Evolutionary conservation across 2,797 vertebrate species (phyloP).

Genomic region (Mastacembelus armatus): DNA sequence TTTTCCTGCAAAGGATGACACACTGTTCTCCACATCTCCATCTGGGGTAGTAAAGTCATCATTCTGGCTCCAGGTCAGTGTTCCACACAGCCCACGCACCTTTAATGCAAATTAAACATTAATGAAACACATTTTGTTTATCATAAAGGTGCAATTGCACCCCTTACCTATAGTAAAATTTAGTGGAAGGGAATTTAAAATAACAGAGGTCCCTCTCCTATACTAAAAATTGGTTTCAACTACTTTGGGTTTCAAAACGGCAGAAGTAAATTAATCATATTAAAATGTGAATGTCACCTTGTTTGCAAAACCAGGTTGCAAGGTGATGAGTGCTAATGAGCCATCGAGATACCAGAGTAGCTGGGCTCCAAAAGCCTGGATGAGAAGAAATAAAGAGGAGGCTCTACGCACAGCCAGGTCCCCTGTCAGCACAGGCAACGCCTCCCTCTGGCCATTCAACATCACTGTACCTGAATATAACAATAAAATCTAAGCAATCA

Average conservation of each 20-base stretch:
- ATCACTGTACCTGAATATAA: conserved; percentile 82
- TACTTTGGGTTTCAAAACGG: background rate
- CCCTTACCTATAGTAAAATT: too few relatives aligned
- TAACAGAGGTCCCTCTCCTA: background rate
- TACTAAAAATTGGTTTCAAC: background rate
- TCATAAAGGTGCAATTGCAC: too few relatives aligned
- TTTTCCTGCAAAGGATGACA: conserved; percentile 84
- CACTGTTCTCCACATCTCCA: conserved; percentile 88
- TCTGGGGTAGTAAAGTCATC: conserved; percentile 92
- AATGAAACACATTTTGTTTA: too few relatives aligned
- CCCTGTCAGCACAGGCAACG: conserved; percentile 82
- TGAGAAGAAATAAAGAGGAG: conserved; percentile 89
- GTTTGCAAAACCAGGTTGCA: conserved; percentile 88
- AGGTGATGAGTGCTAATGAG: conserved; percentile 83
- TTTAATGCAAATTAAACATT: conserved; percentile 53
- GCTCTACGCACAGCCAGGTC: conserved; percentile 81
- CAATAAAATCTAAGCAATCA: conserved; percentile 1
- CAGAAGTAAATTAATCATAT: background rate
- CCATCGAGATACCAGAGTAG: conserved; percentile 89
- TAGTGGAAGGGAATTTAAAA: background rate
- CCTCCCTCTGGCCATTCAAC: conserved; percentile 81
- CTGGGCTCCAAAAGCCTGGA: conserved; percentile 85
- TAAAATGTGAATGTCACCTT: conserved; percentile 79
- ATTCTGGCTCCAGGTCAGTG: conserved; percentile 90
- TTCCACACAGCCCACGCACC: conserved; percentile 94